Conservation (phyloP, 2,888 invertebrate genomes). For the Oligia latruncula region DNA sequence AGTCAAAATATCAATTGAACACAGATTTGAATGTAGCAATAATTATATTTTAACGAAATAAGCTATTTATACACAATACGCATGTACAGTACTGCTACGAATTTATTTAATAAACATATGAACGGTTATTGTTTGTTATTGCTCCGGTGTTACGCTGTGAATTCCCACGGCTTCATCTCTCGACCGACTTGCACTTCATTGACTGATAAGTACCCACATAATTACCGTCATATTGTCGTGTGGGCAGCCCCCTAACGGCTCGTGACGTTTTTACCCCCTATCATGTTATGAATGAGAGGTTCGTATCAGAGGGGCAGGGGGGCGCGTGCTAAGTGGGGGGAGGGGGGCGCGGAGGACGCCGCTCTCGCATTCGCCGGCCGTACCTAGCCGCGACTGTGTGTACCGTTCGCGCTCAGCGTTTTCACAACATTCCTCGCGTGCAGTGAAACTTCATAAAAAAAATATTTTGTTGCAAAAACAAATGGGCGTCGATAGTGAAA, state of each 20-base stretch:
- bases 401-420: conserved; percentile 60
- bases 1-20: conserved; percentile 27
- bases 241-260: conserved; percentile 74
- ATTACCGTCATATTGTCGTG: conserved; percentile 75
- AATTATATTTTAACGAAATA: conserved; percentile 48
- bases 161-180: conserved; percentile 74
- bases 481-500: conserved; percentile 88
- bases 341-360: conserved; percentile 68
- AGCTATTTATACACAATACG: conserved; percentile 52
- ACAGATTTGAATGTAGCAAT: conserved; percentile 36
- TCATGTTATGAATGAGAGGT: conserved; percentile 85
- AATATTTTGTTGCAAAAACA: conserved; percentile 82
- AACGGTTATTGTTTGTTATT: conserved; percentile 66
- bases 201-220: conserved; percentile 73
- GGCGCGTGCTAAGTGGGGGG: conserved; percentile 63
- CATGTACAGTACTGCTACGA: conserved; percentile 58
- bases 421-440: conserved; percentile 80
- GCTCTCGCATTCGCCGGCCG: conserved; percentile 84
- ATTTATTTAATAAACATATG: conserved; percentile 69
- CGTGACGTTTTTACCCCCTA: conserved; percentile 82
- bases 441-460: conserved; percentile 85
- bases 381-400: conserved; percentile 77
- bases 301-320: conserved; percentile 65
- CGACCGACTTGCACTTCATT: conserved; percentile 66
- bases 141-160: conserved; percentile 54